Percentiles rank a stretch among this genome's conserved stretches.
Evolutionary conservation across 2,113 vertebrate species (phyloP).

Genomic region (Cromileptes altivelis): DNA sequence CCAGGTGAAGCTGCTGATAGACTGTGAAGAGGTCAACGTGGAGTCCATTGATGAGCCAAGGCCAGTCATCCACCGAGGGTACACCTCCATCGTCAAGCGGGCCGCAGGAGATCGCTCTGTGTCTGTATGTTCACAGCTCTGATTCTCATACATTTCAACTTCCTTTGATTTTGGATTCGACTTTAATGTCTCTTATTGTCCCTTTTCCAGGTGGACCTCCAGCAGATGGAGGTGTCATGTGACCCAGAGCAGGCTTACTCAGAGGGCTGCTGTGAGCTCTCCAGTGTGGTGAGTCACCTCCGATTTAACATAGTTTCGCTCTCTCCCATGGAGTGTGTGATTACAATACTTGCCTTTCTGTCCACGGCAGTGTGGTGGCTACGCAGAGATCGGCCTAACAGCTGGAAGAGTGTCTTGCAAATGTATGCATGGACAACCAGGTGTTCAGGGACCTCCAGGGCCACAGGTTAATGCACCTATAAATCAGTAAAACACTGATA

Average conservation of each 20-base stretch:
- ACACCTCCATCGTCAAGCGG: slow-evolving; percentile 80
- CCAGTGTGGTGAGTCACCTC: slow-evolving; percentile 76
- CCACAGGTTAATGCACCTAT: slow-evolving; percentile 73
- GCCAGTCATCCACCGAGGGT: slow-evolving; percentile 63
- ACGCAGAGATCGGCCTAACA: slow-evolving; percentile 78
- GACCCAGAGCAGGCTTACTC: slow-evolving; percentile 82
- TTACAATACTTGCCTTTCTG: slow-evolving; percentile 26
- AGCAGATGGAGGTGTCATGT: slow-evolving; percentile 84
- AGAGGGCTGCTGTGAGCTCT: slow-evolving; percentile 86
- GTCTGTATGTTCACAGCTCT: slow-evolving; percentile 64
- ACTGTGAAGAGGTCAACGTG: slow-evolving; percentile 78
- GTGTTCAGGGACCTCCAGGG: slow-evolving; percentile 70
- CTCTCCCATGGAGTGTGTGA: not conserved
- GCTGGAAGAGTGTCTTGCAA: slow-evolving; percentile 77
- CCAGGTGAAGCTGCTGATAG: slow-evolving; percentile 78
- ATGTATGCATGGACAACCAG: slow-evolving; percentile 78
- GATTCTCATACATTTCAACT: not conserved
- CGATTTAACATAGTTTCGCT: not conserved
- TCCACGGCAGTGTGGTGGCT: slow-evolving; percentile 76
- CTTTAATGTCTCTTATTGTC: not conserved
- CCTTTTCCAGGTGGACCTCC: slow-evolving; percentile 79
- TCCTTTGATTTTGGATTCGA: not conserved
- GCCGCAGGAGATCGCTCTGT: slow-evolving; percentile 69
- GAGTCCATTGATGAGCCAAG: slow-evolving; percentile 66
- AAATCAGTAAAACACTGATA: not conserved